A percentile compares a stretch with the other conserved stretches of the same genome.
Evolutionary conservation across 2,888 invertebrate genomes (phyloP).

Genomic region (Deilephila porcellus): DNA sequence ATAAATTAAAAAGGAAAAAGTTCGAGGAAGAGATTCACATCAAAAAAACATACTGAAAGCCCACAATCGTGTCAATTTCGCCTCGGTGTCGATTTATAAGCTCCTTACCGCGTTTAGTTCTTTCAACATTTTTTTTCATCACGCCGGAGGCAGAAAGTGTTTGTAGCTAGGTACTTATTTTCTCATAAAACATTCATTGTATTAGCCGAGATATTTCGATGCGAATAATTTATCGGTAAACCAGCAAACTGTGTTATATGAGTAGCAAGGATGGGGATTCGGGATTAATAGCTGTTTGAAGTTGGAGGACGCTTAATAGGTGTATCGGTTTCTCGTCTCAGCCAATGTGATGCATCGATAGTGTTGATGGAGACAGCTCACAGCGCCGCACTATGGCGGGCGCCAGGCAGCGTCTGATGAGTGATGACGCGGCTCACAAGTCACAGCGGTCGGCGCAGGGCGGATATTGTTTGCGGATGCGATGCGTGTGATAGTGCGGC

Average conservation of each 20-base stretch:
- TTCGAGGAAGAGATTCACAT: background rate
- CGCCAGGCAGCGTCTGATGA: no score
- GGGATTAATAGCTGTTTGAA: no score
- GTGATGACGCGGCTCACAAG: background rate
- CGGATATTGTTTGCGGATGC: slow-evolving; percentile 1
- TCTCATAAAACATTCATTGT: background rate
- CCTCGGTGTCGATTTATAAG: background rate
- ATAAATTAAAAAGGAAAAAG: background rate
- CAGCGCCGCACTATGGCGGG: no score
- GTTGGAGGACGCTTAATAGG: no score
- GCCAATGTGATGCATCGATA: no score
- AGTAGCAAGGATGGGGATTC: no score
- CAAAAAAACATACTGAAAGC: background rate
- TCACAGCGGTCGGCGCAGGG: background rate
- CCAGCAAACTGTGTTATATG: no score
- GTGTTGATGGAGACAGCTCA: no score
- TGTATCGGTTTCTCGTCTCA: no score
- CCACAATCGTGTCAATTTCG: background rate
- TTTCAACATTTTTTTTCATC: background rate
- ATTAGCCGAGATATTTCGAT: background rate
- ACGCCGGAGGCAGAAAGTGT: background rate
- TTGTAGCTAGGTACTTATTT: background rate
- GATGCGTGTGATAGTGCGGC: background rate
- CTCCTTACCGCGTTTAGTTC: background rate
- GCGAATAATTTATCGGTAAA: background rate